Conservation (phyloP, 2,888 invertebrate species). For the Leptothorax acervorum region DNA sequence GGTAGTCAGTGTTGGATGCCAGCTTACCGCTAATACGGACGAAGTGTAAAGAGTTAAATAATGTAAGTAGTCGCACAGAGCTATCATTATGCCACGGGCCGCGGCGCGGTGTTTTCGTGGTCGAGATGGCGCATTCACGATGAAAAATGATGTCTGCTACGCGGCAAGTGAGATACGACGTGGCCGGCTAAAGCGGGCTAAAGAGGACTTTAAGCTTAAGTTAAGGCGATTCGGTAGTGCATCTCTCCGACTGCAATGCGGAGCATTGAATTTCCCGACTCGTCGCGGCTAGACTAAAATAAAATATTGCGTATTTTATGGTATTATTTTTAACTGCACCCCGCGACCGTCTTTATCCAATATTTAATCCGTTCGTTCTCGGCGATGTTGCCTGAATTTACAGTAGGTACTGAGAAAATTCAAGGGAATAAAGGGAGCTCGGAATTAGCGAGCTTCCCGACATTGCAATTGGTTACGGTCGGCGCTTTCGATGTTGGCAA, state of each 20-base stretch:
- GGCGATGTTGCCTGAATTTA: background rate
- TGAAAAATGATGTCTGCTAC: conserved; percentile 68
- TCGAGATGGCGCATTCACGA: conserved; percentile 52
- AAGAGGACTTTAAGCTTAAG: conserved; percentile 56
- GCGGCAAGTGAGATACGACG: conserved; percentile 67
- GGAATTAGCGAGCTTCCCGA: background rate
- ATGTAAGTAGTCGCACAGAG: conserved; percentile 49
- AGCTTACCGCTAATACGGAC: conserved; percentile 30
- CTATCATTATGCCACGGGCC: conserved; percentile 63
- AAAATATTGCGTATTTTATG: conserved; percentile 29
- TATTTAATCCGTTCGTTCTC: background rate
- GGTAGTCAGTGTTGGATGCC: background rate
- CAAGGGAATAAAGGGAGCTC: background rate
- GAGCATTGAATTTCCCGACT: conserved; percentile 66
- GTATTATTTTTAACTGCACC: conserved; percentile 9
- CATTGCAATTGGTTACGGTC: background rate
- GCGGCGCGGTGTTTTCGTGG: conserved; percentile 54
- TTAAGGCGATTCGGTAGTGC: conserved; percentile 54
- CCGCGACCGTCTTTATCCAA: background rate
- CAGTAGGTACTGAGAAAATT: background rate
- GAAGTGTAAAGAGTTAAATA: conserved; percentile 42
- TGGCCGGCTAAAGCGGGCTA: conserved; percentile 56
- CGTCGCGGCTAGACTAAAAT: conserved; percentile 26
- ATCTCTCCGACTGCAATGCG: conserved; percentile 68
- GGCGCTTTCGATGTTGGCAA: background rate